Base-by-base conservation (phyloP, 64 coral and sea anemone genomes). In the Acropora tenuis region DNA sequence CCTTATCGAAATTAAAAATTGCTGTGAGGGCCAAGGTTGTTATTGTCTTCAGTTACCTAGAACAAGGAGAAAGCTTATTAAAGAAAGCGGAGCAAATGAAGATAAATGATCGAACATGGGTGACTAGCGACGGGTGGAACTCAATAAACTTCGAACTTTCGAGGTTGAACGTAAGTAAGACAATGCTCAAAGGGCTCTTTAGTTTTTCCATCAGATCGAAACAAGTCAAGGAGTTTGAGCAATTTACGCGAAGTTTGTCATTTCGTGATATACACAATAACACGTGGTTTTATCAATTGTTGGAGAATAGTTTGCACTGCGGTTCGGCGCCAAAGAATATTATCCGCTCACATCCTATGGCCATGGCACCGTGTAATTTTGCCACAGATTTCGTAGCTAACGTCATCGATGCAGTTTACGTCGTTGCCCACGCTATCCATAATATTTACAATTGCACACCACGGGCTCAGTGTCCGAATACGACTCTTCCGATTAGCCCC, bases 41-140 rank as follows among this genome's bases (percentile, higher is more conserved):
- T 11, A 57, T 99, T 43, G 77, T 99, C 2, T 99, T 99, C 9
- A 99, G 88, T 80, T 99, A 96, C 49, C 73, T 90, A 2, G 13
- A 80, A 2, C 94, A 99, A 30, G 94, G 90, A 60, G 91, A 90
- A 10, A 49, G 73, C 30, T 76, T 99, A 1, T 53, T 99, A 44
- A 83, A 77, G 53, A 72, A 93, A 68, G 97, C 97, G 1, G 41
- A 89, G 60, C 83, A 73, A 80, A 86, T 93, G 41, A 84, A 95
- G 30, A 66, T 99, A n/a, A 91, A 88, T 5, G 89, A 99, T 91
- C 73, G 94, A 1, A 99, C 94, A 0, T 99, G 94, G 94, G 90
- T 99, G 44, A 69, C 94, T 45, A 99, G 97, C 69, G 97, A 99
- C 47, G 97, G 86, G 0, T 93, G 91, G 92, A 94, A 86, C 49